Conservation (phyloP, 2,113 vertebrate genomes). For the Trichechus manatus region DNA sequence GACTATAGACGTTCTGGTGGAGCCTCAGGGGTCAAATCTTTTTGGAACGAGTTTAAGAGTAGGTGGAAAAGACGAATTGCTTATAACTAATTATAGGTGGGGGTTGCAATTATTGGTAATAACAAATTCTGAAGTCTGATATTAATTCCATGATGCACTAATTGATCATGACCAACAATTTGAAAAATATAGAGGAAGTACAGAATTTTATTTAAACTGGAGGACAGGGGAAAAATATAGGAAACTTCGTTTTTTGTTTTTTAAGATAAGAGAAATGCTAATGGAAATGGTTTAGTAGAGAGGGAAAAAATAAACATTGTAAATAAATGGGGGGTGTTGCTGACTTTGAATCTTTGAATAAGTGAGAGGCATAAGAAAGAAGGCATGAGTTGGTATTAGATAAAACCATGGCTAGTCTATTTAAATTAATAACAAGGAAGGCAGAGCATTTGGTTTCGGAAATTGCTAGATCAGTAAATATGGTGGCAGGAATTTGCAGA, state of each 20-base stretch:
- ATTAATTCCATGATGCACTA: background rate
- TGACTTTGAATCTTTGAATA: background rate
- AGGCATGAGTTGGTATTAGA: background rate
- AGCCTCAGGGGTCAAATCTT: background rate
- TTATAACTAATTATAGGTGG: background rate
- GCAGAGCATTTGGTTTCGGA: background rate
- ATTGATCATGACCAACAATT: background rate
- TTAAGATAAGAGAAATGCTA: background rate
- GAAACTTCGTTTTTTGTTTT: background rate
- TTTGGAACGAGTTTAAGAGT: background rate
- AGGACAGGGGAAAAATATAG: background rate
- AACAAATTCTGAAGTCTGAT: background rate
- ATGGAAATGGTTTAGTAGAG: background rate
- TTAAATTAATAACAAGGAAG: background rate
- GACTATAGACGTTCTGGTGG: background rate
- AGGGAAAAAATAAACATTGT: background rate
- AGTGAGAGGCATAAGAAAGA: background rate
- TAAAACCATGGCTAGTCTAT: background rate
- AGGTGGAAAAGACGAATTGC: background rate
- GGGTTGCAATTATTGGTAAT: background rate
- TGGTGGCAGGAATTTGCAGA: background rate
- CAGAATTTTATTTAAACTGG: background rate
- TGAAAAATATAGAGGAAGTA: background rate
- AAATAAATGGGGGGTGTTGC: background rate
- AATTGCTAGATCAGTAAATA: background rate